These are phyloP conservation scores for Ctena decussata DNA, from an alignment of 2,888 invertebrate genomes.

Conservation along the genomic window DNA sequence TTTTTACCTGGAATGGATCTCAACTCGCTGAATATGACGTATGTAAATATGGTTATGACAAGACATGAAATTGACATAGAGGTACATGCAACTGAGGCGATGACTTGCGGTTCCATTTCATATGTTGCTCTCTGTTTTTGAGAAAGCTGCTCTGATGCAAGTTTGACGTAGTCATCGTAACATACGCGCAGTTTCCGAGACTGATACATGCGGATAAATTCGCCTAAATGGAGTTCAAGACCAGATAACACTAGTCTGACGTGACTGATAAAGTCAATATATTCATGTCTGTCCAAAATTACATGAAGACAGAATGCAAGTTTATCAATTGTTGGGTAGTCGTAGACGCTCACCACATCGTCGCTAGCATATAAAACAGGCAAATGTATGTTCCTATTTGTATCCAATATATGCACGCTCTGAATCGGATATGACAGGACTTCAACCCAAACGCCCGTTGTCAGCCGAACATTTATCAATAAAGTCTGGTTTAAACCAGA, in stretches of 20 bases:
- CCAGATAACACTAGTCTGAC: constrained; percentile 26
- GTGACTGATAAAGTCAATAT: constrained; percentile 43
- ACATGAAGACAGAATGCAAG: constrained; percentile 52
- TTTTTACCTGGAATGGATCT: constrained; percentile 65
- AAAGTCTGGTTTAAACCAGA: not conserved
- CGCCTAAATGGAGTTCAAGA: constrained; percentile 38
- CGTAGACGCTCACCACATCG: not conserved
- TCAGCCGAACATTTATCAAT: not conserved
- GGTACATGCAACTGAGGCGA: constrained; percentile 53
- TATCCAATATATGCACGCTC: constrained; percentile 11
- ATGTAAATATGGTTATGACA: constrained; percentile 47
- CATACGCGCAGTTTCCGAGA: constrained; percentile 39
- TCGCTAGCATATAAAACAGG: not conserved
- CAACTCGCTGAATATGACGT: constrained; percentile 52
- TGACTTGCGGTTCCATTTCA: constrained; percentile 39
- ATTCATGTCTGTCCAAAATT: constrained; percentile 26
- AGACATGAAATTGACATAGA: constrained; percentile 56
- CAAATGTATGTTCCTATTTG: no score
- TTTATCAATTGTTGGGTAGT: constrained; percentile 31
- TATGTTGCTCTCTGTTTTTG: not conserved
- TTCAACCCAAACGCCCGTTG: not conserved
- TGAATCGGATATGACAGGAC: not conserved
- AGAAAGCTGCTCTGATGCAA: constrained; percentile 1
- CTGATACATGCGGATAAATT: constrained; percentile 29
- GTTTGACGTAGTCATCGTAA: constrained; percentile 44